Percentiles rank a stretch among this genome's conserved stretches.
Evolutionary conservation across 1,140 invertebrate species (phyloP).

Genomic region (Helicoverpa armigera): DNA sequence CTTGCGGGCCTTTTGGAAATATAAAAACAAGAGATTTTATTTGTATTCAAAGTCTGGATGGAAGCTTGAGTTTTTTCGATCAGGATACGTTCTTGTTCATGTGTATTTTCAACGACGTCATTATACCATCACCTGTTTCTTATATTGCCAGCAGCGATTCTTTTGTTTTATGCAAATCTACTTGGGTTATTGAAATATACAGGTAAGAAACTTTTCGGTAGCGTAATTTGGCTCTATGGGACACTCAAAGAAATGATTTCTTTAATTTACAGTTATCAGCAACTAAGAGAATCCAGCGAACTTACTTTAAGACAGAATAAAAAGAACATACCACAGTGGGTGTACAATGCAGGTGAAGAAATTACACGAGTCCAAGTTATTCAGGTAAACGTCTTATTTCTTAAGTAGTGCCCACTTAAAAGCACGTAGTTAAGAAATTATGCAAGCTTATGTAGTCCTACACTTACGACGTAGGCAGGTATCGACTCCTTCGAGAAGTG

Average conservation of each 20-base stretch:
- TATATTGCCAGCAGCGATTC: slow-evolving; percentile 93
- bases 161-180: slow-evolving; percentile 92
- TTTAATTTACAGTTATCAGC: slow-evolving; percentile 88
- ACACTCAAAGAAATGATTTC: not conserved
- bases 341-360: slow-evolving; percentile 92
- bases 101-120: slow-evolving; percentile 90
- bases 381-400: slow-evolving; percentile 68
- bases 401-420: too few species aligned
- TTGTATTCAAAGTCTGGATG: slow-evolving; percentile 95
- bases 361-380: slow-evolving; percentile 89
- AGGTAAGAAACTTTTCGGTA: slow-evolving; percentile 87
- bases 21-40: slow-evolving; percentile 93
- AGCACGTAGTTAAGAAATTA: too few species aligned
- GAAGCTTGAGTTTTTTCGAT: slow-evolving; percentile 94
- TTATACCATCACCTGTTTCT: slow-evolving; percentile 92
- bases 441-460: too few species aligned
- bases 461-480: too few species aligned
- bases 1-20: slow-evolving; percentile 93
- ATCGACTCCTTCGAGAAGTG: too few species aligned
- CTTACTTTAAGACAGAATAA: slow-evolving; percentile 84
- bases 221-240: too few species aligned
- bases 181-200: slow-evolving; percentile 92
- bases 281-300: slow-evolving; percentile 86
- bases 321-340: slow-evolving; percentile 91
- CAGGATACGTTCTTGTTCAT: slow-evolving; percentile 94